Percentiles rank a stretch among this genome's conserved stretches.
Conservation (phyloP, 2,888 invertebrate species). For the Drosophila paracracens region DNA sequence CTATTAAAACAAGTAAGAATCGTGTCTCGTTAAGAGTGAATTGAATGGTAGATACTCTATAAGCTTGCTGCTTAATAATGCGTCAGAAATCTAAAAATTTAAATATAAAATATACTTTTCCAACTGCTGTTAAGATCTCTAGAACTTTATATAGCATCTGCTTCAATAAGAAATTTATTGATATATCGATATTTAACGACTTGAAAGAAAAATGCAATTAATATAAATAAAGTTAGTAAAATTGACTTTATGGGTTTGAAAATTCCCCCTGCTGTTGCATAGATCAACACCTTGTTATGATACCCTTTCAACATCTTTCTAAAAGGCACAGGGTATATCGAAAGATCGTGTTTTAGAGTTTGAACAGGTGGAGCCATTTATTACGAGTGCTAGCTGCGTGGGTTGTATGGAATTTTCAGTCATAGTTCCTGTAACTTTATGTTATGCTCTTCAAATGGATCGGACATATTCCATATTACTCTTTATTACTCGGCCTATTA, state of each 20-base stretch:
- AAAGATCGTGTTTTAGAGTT: neutral
- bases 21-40: too few species aligned
- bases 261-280: neutral
- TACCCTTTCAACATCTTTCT: neutral
- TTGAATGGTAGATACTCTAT: neutral
- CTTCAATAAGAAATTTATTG: rapidly evolving
- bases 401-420: slow-evolving; percentile 12
- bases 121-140: neutral
- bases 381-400: slow-evolving; percentile 1
- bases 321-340: neutral
- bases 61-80: neutral
- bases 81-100: neutral
- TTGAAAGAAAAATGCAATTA: neutral
- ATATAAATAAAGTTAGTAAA: neutral
- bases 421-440: neutral
- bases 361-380: slow-evolving; percentile 1
- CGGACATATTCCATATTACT: too few species aligned
- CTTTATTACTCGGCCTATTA: neutral
- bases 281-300: neutral
- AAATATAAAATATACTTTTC: neutral
- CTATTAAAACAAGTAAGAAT: slow-evolving; percentile 38
- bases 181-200: slow-evolving; percentile 1
- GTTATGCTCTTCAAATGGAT: neutral
- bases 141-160: neutral
- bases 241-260: neutral